phyloP scores from a whole-genome alignment of 2,888 invertebrate genomes.

The Epistrophella euchroma region DNA sequence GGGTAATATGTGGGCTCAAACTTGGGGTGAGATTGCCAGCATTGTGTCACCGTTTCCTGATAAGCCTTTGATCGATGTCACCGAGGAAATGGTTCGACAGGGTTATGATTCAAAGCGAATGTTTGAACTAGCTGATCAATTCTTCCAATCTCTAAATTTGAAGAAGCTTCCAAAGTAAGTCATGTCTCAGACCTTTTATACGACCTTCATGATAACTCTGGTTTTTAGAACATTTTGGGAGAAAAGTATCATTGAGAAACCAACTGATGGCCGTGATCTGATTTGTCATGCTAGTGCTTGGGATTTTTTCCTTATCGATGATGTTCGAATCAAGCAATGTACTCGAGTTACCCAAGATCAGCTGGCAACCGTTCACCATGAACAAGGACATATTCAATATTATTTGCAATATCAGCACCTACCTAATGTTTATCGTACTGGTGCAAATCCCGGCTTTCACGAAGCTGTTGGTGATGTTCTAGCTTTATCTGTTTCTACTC shows the following conservation, averaged over 20 bases:
- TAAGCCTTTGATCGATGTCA: slow-evolving; percentile 89
- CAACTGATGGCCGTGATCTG: slow-evolving; percentile 88
- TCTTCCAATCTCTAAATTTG: slow-evolving; percentile 93
- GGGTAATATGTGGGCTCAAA: slow-evolving; percentile 94
- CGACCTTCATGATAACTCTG: neutral
- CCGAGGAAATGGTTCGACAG: slow-evolving; percentile 88
- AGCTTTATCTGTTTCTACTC: slow-evolving; percentile 88
- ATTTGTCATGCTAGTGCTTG: slow-evolving; percentile 95
- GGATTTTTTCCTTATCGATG: slow-evolving; percentile 92
- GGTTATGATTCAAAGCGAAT: slow-evolving; percentile 91
- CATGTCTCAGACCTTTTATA: neutral
- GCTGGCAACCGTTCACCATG: slow-evolving; percentile 87
- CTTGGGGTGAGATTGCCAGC: slow-evolving; percentile 86
- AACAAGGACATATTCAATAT: slow-evolving; percentile 89
- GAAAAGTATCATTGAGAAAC: slow-evolving; percentile 92
- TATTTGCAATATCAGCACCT: slow-evolving; percentile 87
- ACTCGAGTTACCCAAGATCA: slow-evolving; percentile 86
- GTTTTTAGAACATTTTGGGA: slow-evolving; percentile 89
- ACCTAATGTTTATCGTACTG: slow-evolving; percentile 86
- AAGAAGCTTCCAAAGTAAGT: slow-evolving; percentile 88
- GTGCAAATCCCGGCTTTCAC: slow-evolving; percentile 88
- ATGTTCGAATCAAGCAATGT: slow-evolving; percentile 90
- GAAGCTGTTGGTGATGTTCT: slow-evolving; percentile 91
- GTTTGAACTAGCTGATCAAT: slow-evolving; percentile 93
- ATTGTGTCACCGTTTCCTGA: slow-evolving; percentile 90